These are phyloP conservation scores for Synergus laeviventris DNA, from an alignment of 2,888 invertebrate species.

Conservation along the genomic window DNA sequence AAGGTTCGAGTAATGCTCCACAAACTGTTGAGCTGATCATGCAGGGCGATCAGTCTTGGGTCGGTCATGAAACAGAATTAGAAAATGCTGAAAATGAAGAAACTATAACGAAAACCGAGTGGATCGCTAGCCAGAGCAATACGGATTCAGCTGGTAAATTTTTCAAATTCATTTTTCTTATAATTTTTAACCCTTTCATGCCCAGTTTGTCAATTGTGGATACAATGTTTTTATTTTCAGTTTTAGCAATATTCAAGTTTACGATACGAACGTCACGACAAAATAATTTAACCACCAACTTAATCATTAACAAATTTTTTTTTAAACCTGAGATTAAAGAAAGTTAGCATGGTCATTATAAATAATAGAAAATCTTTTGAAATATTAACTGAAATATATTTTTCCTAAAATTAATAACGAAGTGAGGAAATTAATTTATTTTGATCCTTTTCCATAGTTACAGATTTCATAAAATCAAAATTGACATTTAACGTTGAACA, in stretches of 20 bases:
- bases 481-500: not conserved
- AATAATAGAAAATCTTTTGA: not conserved
- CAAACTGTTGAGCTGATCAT: constrained; percentile 51
- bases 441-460: not conserved
- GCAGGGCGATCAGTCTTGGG: constrained; percentile 49
- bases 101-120: constrained; percentile 43
- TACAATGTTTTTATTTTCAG: not conserved
- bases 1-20: constrained; percentile 41
- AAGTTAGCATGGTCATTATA: not conserved
- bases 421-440: no score
- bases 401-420: no score
- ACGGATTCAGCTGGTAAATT: constrained; percentile 49
- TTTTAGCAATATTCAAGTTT: not conserved
- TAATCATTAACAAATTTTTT: not conserved
- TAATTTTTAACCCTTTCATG: constrained; percentile 27
- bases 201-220: constrained; percentile 2
- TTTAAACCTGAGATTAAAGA: no score
- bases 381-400: not conserved
- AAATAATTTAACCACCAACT: not conserved
- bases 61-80: constrained; percentile 41
- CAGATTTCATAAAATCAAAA: not conserved
- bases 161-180: constrained; percentile 1
- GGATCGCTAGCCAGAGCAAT: constrained; percentile 44
- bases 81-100: constrained; percentile 44
- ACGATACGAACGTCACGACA: not conserved